A percentile compares a stretch with the other conserved stretches of the same genome.
Conservation (phyloP, 2,113 vertebrate species). For the Bubo scandiacus region DNA sequence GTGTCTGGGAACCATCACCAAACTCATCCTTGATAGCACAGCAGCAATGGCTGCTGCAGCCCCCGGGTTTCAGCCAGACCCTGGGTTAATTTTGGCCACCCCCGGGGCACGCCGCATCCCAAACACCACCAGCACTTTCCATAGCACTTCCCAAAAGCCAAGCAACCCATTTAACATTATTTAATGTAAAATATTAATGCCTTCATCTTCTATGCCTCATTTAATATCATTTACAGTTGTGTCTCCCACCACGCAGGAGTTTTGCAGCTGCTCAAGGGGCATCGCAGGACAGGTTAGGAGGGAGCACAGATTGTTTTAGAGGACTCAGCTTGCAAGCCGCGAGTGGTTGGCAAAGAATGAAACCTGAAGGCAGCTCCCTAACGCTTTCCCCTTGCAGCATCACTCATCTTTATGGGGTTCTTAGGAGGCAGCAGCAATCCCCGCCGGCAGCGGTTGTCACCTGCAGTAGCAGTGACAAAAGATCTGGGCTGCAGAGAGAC, state of each 20-base stretch:
- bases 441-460: neutral
- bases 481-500: neutral
- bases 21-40: neutral
- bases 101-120: accelerated
- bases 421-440: neutral
- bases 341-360: neutral
- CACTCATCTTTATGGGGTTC: neutral
- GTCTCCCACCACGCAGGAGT: neutral
- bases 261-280: neutral
- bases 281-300: neutral
- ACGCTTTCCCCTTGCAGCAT: neutral
- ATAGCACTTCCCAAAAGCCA: neutral
- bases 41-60: accelerated
- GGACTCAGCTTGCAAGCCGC: neutral
- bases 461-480: neutral
- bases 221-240: accelerated
- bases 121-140: neutral
- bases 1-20: neutral
- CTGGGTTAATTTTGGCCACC: neutral
- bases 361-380: neutral
- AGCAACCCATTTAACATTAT: accelerated
- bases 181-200: accelerated
- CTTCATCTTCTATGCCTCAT: neutral
- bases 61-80: accelerated
- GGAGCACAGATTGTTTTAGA: neutral